Percentiles rank a stretch among this genome's conserved stretches.
phyloP scores from a whole-genome alignment of 2,888 invertebrate genomes.

The Pollenia amentaria region DNA sequence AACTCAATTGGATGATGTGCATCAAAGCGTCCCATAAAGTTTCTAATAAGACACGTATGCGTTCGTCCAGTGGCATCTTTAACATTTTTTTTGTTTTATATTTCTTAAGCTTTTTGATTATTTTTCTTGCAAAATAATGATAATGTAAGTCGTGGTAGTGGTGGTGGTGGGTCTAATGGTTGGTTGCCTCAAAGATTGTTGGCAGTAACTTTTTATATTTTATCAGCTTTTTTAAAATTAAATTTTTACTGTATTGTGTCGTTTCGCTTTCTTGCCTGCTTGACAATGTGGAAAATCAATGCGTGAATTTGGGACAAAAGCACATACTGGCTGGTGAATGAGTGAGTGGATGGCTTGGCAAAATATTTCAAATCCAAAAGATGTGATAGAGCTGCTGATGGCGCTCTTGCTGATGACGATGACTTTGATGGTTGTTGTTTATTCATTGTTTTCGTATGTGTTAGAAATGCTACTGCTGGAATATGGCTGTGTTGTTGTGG shows the following conservation, averaged over 20 bases:
- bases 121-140: slow-evolving; percentile 71
- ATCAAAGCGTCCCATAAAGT: slow-evolving; percentile 67
- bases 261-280: slow-evolving; percentile 81
- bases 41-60: slow-evolving; percentile 59
- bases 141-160: slow-evolving; percentile 20
- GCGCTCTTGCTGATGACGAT: slow-evolving; percentile 63
- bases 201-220: slow-evolving; percentile 36
- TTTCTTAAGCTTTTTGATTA: slow-evolving; percentile 28
- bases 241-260: slow-evolving; percentile 68
- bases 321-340: slow-evolving; percentile 41
- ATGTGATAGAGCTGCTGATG: slow-evolving; percentile 58
- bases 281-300: slow-evolving; percentile 81
- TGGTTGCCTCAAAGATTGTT: slow-evolving; percentile 67
- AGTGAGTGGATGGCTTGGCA: slow-evolving; percentile 49
- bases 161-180: slow-evolving; percentile 67
- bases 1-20: slow-evolving; percentile 58
- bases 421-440: slow-evolving; percentile 57
- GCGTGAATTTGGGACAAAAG: slow-evolving; percentile 80
- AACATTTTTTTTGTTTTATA: slow-evolving; percentile 12
- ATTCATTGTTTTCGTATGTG: slow-evolving; percentile 48
- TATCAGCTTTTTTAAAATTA: slow-evolving; percentile 30
- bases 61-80: slow-evolving; percentile 73
- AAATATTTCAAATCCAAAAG: slow-evolving; percentile 23
- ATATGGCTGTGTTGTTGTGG: slow-evolving; percentile 49
- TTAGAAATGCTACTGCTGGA: slow-evolving; percentile 53